phyloP scores from a whole-genome alignment of 2,888 invertebrate species.

The Agrilus mali region DNA sequence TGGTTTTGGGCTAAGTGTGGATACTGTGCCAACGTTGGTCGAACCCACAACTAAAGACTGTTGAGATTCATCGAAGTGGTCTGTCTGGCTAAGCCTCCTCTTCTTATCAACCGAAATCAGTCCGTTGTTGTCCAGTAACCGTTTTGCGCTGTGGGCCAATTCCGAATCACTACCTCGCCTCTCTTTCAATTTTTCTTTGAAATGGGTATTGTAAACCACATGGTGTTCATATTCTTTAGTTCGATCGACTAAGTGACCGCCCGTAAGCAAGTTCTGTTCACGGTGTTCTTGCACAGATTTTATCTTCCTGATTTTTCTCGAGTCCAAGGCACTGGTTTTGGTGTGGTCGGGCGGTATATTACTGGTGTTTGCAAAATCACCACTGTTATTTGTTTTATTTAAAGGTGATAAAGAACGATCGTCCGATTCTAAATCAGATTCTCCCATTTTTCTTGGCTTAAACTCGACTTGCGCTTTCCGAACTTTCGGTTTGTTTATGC shows the following conservation, averaged over 20 bases:
- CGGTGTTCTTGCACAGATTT: constrained; percentile 22
- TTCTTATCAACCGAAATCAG: constrained; percentile 50
- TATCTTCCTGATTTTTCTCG: constrained; percentile 20
- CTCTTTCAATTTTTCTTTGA: constrained; percentile 34
- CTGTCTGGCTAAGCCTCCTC: constrained; percentile 47
- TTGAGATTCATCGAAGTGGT: constrained; percentile 22
- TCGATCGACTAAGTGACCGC: constrained; percentile 21
- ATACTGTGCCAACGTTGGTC: constrained; percentile 56
- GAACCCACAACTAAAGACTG: constrained; percentile 42
- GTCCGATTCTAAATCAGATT: too few species aligned
- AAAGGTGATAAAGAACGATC: too few species aligned
- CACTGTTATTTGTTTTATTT: too few species aligned
- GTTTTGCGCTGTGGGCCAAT: constrained; percentile 24
- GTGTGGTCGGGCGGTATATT: constrained; percentile 5
- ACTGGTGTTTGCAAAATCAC: constrained; percentile 6
- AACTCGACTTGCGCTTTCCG: constrained; percentile 21
- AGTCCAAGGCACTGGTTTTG: constrained; percentile 26
- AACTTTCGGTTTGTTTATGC: constrained; percentile 21
- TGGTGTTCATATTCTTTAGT: constrained; percentile 11
- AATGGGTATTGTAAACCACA: constrained; percentile 14
- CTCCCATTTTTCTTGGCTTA: constrained; percentile 12
- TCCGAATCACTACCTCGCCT: constrained; percentile 42
- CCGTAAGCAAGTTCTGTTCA: constrained; percentile 34
- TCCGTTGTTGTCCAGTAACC: constrained; percentile 42
- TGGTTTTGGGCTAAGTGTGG: constrained; percentile 32